A percentile compares a stretch with the other conserved stretches of the same genome.
Conservation (phyloP, 2,797 vertebrate genomes). For the Platalea minor region DNA sequence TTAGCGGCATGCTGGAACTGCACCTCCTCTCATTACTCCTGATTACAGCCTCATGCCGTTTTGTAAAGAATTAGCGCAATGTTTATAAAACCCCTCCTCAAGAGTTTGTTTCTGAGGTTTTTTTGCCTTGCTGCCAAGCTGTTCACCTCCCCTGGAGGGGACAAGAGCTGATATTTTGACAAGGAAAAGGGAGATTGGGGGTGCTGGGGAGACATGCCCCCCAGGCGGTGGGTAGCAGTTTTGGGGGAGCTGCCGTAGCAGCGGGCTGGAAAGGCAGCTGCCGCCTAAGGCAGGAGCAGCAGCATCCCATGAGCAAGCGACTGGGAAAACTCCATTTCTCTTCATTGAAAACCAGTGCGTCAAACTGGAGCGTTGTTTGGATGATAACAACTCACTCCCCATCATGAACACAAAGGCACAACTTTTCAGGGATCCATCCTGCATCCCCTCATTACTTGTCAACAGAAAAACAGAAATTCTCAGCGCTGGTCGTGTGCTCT, state of each 20-base stretch:
- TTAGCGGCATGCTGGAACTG: not conserved
- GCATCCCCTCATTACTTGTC: not conserved
- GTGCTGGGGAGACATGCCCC: not conserved
- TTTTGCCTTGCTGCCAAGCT: not conserved
- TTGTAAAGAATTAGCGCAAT: not conserved
- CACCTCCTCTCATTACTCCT: not conserved
- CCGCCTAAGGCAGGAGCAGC: not conserved
- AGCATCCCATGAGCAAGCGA: not conserved
- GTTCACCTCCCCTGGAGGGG: not conserved
- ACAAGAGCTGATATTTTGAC: not conserved
- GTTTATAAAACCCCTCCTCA: not conserved
- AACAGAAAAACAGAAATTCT: not conserved
- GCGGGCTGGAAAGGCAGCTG: not conserved
- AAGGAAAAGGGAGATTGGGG: not conserved
- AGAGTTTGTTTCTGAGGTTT: not conserved
- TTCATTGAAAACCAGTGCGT: fast-evolving
- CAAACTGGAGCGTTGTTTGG: not conserved
- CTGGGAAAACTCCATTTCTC: not conserved
- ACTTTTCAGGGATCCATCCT: not conserved
- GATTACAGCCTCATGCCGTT: not conserved
- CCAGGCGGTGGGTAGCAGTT: not conserved
- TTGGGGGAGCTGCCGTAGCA: not conserved
- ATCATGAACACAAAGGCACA: not conserved
- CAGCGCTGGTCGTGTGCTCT: fast-evolving
- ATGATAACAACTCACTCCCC: not conserved